Conservation (phyloP, 2,888 invertebrate genomes). For the Hedya salicella region DNA sequence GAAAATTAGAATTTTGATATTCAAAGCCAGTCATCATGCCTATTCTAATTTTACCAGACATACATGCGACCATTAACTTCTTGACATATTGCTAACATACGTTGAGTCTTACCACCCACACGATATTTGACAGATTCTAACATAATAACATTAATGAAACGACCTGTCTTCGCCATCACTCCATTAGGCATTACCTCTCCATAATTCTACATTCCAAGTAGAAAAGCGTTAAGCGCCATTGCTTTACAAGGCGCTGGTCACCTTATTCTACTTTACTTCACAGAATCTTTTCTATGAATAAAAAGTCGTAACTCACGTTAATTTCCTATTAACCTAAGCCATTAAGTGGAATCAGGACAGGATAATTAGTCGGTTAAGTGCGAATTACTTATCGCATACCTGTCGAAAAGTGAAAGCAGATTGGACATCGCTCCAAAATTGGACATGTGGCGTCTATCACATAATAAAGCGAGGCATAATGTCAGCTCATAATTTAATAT, state of each 20-base stretch:
- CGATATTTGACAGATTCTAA: not conserved
- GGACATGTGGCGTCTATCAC: constrained; percentile 29
- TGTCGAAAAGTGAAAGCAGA: constrained; percentile 28
- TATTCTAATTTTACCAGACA: no score
- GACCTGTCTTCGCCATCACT: constrained; percentile 18
- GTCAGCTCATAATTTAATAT: constrained; percentile 7
- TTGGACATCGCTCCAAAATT: constrained; percentile 26
- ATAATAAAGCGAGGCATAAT: constrained; percentile 20
- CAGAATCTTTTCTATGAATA: no score
- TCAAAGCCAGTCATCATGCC: no score
- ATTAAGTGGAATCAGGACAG: not conserved
- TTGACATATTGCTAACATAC: not conserved
- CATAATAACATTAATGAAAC: constrained; percentile 24
- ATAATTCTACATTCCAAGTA: not conserved
- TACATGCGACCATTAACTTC: not conserved
- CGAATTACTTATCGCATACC: constrained; percentile 26
- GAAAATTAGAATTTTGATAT: no score
- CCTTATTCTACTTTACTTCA: not conserved
- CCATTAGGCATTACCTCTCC: constrained; percentile 18
- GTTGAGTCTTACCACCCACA: constrained; percentile 26
- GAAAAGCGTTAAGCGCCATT: not conserved
- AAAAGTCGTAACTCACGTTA: not conserved
- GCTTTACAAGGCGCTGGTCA: no score
- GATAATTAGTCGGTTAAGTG: constrained; percentile 11
- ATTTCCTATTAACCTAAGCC: not conserved